Evolutionary conservation across 2,797 vertebrate genomes (phyloP).

Genomic region (Aythya fuligula): DNA sequence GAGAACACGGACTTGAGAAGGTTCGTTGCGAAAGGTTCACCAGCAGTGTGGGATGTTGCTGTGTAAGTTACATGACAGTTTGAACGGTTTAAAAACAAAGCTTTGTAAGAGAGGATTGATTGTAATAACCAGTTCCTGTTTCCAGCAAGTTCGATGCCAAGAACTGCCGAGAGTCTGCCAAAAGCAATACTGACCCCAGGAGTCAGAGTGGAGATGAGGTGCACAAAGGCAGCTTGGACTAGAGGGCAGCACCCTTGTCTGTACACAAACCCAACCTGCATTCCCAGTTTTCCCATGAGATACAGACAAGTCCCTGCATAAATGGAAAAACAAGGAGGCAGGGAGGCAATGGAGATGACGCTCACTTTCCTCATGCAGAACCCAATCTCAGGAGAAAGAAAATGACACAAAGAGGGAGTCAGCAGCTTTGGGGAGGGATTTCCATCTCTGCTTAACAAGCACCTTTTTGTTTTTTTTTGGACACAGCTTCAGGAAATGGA

Average conservation of each 20-base stretch:
- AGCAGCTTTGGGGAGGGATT: background rate
- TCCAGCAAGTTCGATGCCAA: background rate
- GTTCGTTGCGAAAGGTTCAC: background rate
- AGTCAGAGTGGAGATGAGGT: background rate
- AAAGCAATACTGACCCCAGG: rapidly evolving
- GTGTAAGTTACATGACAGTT: background rate
- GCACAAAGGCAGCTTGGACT: background rate
- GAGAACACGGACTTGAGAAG: background rate
- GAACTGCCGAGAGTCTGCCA: background rate
- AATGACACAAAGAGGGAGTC: background rate
- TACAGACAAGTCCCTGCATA: background rate
- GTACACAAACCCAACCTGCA: background rate
- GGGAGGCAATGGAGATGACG: rapidly evolving
- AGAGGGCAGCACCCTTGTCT: background rate
- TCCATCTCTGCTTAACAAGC: background rate
- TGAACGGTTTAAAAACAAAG: background rate
- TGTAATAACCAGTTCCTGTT: background rate
- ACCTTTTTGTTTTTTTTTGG: rapidly evolving
- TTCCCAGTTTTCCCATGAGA: background rate
- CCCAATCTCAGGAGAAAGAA: background rate
- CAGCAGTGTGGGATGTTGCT: background rate
- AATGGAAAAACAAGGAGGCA: background rate
- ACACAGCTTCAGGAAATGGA: background rate
- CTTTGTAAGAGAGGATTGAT: background rate
- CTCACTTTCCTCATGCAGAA: background rate